These are phyloP conservation scores for Achatina immaculata DNA, from an alignment of 1,140 invertebrate species.

Conservation along the genomic window DNA sequence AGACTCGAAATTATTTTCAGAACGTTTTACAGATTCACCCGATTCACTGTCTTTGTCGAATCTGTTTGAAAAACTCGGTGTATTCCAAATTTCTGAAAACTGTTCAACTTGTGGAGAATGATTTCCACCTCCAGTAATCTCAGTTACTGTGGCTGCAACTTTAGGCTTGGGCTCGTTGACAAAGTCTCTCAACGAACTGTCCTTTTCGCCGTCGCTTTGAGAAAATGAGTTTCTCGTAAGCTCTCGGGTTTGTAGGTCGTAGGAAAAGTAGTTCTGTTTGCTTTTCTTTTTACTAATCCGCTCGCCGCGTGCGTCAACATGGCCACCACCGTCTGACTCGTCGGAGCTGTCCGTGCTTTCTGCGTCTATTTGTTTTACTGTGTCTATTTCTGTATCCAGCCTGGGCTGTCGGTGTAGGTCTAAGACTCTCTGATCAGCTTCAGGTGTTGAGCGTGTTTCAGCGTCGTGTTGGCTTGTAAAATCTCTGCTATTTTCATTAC, in stretches of 20 bases:
- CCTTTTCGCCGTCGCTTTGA: background rate
- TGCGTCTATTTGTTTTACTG: background rate
- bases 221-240: background rate
- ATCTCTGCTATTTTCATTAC: background rate
- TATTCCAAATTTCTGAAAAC: too few relatives aligned
- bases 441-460: background rate
- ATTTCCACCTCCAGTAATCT: too few relatives aligned
- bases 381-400: background rate
- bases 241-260: background rate
- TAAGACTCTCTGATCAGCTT: background rate
- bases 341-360: background rate
- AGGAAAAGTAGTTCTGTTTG: background rate
- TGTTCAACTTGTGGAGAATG: too few relatives aligned
- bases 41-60: too few relatives aligned
- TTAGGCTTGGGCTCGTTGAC: too few relatives aligned
- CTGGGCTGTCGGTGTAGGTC: background rate
- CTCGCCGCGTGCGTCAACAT: slow-evolving; percentile 1
- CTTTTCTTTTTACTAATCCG: background rate
- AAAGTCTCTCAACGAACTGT: background rate
- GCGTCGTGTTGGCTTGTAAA: background rate
- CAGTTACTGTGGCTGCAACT: too few relatives aligned
- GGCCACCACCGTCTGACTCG: background rate
- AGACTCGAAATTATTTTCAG: too few relatives aligned
- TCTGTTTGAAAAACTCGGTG: too few relatives aligned
- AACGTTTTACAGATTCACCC: too few relatives aligned